These are phyloP conservation scores for Reinhardtius hippoglossoides DNA, from an alignment of 2,113 vertebrate genomes.

Conservation along the genomic window DNA sequence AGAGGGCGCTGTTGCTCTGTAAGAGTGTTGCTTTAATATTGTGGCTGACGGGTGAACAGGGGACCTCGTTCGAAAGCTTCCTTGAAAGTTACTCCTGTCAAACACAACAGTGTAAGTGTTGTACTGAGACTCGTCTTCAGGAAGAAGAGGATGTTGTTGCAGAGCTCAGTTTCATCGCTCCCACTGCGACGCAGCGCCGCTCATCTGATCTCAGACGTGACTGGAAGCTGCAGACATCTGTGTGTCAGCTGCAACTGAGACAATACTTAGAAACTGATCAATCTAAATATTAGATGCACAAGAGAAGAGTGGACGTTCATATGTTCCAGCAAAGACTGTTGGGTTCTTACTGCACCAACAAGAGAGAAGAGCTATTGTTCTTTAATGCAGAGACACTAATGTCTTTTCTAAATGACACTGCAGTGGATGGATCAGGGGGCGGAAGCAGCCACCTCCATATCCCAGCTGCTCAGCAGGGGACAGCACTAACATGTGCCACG, in stretches of 20 bases:
- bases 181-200: constrained; percentile 23
- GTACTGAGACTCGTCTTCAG: background rate
- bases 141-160: constrained; percentile 31
- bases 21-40: background rate
- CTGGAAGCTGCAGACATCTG: background rate
- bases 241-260: no score
- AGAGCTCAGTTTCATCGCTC: constrained; percentile 24
- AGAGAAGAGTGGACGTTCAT: background rate
- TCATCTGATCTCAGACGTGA: constrained; percentile 25
- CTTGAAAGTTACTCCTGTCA: no score
- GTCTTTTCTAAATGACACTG: background rate
- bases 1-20: no score
- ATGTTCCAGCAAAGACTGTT: no score
- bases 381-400: background rate
- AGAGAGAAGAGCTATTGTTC: background rate
- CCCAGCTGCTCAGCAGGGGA: constrained; percentile 45
- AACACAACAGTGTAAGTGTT: background rate
- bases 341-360: background rate
- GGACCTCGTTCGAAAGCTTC: no score
- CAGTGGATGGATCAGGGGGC: constrained; percentile 19
- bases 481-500: background rate
- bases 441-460: constrained; percentile 7
- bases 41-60: no score
- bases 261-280: no score
- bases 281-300: background rate